Evolutionary conservation across 2,888 invertebrate species (phyloP), one percentile per base, ranked within the genome.

Genomic region (Uloborus plumipes): DNA sequence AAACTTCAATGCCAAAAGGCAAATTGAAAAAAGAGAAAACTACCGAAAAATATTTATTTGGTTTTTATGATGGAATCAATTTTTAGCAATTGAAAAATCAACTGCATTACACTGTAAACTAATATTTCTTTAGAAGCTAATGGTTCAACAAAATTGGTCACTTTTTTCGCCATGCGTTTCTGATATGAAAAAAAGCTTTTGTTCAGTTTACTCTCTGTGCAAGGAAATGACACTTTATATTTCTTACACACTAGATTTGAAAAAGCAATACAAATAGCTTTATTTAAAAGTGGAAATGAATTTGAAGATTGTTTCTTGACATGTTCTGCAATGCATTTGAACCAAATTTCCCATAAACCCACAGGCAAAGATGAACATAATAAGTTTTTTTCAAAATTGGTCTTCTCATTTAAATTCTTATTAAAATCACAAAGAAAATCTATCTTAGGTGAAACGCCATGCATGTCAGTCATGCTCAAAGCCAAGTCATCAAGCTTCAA

Each of bases 21-120:
- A n/a, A n/a, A n/a, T n/a, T n/a, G n/a, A n/a, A 39, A 39, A 39
- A 11, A 9, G 9, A 7, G 3, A 7, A 39, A 39, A 1, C 1
- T 39, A 39, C 9, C 39, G 9, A 7, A 39, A 39, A 39, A 39
- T 9, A 39, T 2, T 39, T 39, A 39, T 9, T 39, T 39, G 9
- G 9, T 39, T 39, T 39, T 39, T 15, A 76, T 15, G 14, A 79
- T 61, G 9, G 66, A 47, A 67, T 79, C 79, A 18, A 79, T 72
- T 79, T 55, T 79, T 18, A 79, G 39, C 26, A 79, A 26, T 31
- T 73, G 79, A n/a, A 59, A 22, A 14, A 79, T 13, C 18, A 79
- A 53, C 20, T 61, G 61, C 49, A 79, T 22, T 18, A 79, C 47
- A 22, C 47, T 51, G 13, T 9, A 20, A 13, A 79, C n/a, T 2